Conservation (phyloP, 2,113 vertebrate genomes). For the Dicerorhinus sumatrensis region DNA sequence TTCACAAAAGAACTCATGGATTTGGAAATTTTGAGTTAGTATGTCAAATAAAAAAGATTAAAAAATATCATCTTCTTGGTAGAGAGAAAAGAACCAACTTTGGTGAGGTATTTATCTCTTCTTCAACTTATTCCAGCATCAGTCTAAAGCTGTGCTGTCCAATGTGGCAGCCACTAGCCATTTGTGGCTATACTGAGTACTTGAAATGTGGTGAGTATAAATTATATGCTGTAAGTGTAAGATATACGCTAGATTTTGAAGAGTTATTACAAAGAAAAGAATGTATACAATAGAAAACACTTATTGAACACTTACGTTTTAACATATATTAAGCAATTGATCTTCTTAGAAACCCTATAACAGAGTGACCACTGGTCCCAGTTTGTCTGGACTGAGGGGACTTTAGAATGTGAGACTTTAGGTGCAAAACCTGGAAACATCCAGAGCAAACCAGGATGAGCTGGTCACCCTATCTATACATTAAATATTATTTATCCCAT, state of each 20-base stretch:
- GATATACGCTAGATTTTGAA: background rate
- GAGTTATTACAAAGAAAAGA: background rate
- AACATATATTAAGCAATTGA: background rate
- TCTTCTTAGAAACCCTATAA: background rate
- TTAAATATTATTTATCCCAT: background rate
- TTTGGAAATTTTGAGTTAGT: background rate
- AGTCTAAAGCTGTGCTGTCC: background rate
- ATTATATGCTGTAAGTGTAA: background rate
- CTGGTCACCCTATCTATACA: background rate
- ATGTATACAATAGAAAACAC: background rate
- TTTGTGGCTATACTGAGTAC: background rate
- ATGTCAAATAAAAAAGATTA: conserved; percentile 5
- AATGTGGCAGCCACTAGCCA: background rate
- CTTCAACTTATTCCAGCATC: background rate
- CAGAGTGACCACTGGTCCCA: background rate
- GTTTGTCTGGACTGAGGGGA: background rate
- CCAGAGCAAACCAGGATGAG: background rate
- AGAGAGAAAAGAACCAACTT: background rate
- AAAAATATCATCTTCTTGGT: background rate
- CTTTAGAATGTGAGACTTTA: background rate
- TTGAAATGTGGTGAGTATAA: background rate
- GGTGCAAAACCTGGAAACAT: background rate
- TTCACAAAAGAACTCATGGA: background rate
- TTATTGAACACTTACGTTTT: background rate
- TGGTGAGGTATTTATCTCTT: too few relatives aligned